phyloP scores from a whole-genome alignment of 2,797 vertebrate species.

The Acanthopagrus latus region DNA sequence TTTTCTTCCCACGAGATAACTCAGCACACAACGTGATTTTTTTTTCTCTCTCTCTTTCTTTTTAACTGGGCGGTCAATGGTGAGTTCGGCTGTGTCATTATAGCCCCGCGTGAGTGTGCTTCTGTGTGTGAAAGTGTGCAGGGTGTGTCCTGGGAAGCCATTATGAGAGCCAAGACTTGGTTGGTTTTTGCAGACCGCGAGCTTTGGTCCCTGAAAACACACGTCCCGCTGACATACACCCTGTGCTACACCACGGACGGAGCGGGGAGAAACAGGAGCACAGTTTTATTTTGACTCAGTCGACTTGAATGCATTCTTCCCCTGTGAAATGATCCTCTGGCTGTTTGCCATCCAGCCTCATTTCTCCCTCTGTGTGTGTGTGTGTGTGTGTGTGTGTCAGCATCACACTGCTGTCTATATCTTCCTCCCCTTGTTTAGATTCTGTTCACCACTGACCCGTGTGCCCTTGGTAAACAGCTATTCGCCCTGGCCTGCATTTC shows the following conservation, averaged over 20 bases:
- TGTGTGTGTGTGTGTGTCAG: conserved; percentile 21
- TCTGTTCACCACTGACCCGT: conserved; percentile 49
- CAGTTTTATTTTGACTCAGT: not conserved
- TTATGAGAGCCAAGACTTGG: conserved; percentile 27
- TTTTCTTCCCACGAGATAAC: conserved; percentile 64
- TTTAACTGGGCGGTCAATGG: conserved; percentile 39
- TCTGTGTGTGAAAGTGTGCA: conserved; percentile 51
- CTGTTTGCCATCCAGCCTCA: conserved; percentile 41
- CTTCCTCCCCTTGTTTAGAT: conserved; percentile 58
- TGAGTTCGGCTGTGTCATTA: conserved; percentile 70
- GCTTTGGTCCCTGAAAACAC: conserved; percentile 65
- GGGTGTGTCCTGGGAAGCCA: conserved; percentile 75
- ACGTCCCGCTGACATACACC: conserved; percentile 54
- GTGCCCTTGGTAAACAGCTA: conserved; percentile 60
- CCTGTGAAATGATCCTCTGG: conserved; percentile 4
- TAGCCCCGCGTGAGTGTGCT: conserved; percentile 51
- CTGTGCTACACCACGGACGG: conserved; percentile 24
- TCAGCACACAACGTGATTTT: conserved; percentile 21
- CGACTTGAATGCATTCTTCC: not conserved
- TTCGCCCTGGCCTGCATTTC: conserved; percentile 45
- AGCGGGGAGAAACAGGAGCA: not conserved
- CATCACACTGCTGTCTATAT: conserved; percentile 24
- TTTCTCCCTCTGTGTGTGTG: not conserved
- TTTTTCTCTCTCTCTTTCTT: too few species aligned
- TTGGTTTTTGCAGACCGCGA: conserved; percentile 51